Evolutionary conservation across 1,140 invertebrate species (phyloP).

Genomic region (Drosophila equinoxialis): DNA sequence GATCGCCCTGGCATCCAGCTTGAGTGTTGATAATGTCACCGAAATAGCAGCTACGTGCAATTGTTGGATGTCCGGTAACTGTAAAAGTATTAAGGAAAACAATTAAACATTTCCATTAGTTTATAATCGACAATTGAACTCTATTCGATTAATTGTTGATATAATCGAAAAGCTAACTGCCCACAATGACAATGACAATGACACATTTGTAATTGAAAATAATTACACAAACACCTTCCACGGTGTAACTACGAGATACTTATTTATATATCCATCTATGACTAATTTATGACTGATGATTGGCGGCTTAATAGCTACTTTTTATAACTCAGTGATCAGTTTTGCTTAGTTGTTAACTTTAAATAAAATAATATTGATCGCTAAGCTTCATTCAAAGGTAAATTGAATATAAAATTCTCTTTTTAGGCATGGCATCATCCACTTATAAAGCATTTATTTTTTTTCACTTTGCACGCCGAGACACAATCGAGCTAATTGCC

Average conservation of each 20-base stretch:
- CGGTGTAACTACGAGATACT: not conserved
- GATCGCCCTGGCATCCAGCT: conserved; percentile 61
- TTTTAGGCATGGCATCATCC: not conserved
- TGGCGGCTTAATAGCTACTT: not conserved
- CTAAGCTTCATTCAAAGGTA: too few relatives aligned
- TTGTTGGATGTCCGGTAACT: conserved; percentile 55
- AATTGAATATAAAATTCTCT: not conserved
- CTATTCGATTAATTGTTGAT: not conserved
- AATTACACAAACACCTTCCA: conserved; percentile 2
- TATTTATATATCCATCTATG: not conserved
- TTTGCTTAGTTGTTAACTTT: not conserved
- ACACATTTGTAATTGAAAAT: not conserved
- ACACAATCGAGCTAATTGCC: conserved; percentile 42
- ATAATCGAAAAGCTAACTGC: conserved; percentile 18
- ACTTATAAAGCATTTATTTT: not conserved
- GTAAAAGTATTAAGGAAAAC: not conserved
- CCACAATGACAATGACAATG: not conserved
- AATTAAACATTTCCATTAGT: not conserved
- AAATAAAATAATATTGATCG: not conserved
- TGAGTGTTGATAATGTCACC: conserved; percentile 60
- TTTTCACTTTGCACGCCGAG: conserved; percentile 9
- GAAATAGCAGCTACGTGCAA: conserved; percentile 70
- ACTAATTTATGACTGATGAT: not conserved
- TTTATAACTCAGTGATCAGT: not conserved
- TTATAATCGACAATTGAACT: not conserved